Conservation (phyloP, 1,140 invertebrate genomes). For the Anastrepha obliqua region DNA sequence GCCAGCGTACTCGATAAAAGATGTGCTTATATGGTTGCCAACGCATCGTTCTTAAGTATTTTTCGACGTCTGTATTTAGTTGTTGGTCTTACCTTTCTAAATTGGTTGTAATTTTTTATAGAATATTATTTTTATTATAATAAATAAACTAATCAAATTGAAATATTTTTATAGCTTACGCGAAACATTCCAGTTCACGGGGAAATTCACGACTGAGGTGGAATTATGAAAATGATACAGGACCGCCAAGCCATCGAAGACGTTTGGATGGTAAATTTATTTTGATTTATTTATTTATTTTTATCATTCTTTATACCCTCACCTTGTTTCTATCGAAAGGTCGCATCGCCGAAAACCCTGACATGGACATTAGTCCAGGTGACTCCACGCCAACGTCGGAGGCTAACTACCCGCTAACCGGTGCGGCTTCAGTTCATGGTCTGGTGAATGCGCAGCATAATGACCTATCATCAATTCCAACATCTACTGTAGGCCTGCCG, state of each 20-base stretch:
- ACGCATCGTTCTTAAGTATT: too few relatives aligned
- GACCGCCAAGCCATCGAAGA: conserved; percentile 71
- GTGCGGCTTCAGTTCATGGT: conserved; percentile 68
- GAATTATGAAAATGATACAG: conserved; percentile 72
- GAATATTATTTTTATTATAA: too few relatives aligned
- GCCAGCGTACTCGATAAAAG: too few relatives aligned
- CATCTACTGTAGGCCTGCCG: conserved; percentile 79
- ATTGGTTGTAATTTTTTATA: too few relatives aligned
- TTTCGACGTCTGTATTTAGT: too few relatives aligned
- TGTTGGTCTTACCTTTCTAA: too few relatives aligned
- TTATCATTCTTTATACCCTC: conserved; percentile 26
- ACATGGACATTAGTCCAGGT: conserved; percentile 92
- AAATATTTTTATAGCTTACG: conserved; percentile 76
- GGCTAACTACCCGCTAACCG: conserved; percentile 75
- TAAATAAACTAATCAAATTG: too few relatives aligned
- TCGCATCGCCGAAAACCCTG: conserved; percentile 76
- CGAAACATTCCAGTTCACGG: conserved; percentile 87
- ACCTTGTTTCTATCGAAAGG: conserved; percentile 56
- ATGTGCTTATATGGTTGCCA: too few relatives aligned
- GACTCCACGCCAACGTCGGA: conserved; percentile 87
- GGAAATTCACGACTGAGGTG: conserved; percentile 76
- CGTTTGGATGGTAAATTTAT: conserved; percentile 69
- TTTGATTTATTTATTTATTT: background rate
- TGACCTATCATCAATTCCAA: conserved; percentile 59
- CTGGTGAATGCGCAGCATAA: conserved; percentile 55